These are phyloP conservation scores for Tachina grossa DNA, from an alignment of 2,888 invertebrate genomes.

Conservation along the genomic window DNA sequence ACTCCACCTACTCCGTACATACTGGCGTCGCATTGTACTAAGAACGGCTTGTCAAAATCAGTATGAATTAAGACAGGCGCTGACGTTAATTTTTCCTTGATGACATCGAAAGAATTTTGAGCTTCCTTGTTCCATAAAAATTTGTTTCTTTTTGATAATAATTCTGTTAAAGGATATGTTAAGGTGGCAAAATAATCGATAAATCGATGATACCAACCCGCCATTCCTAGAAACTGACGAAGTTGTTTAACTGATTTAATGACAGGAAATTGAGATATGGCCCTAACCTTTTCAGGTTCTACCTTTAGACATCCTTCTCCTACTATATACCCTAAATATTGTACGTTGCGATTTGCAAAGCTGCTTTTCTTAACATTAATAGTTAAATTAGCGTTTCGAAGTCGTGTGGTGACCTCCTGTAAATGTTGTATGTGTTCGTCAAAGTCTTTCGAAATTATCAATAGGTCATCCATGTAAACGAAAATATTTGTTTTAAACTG, in stretches of 20 bases:
- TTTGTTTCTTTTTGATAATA: neutral
- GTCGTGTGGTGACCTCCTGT: slow-evolving; percentile 7
- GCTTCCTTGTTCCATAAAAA: neutral
- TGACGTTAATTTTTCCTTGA: too few species aligned
- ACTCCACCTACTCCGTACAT: slow-evolving; percentile 34
- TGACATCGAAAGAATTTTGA: slow-evolving; percentile 16
- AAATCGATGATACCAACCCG: slow-evolving; percentile 5
- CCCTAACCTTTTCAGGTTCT: neutral
- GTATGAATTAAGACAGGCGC: too few species aligned
- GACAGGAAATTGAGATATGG: neutral
- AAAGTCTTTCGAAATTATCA: too few species aligned
- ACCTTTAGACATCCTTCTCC: slow-evolving; percentile 10
- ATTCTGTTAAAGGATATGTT: neutral
- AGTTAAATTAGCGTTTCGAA: slow-evolving; percentile 3
- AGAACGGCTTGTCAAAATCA: slow-evolving; percentile 51
- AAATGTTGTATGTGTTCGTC: slow-evolving; percentile 26
- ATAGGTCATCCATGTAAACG: too few species aligned
- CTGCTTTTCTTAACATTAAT: slow-evolving; percentile 16
- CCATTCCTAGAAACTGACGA: slow-evolving; percentile 4
- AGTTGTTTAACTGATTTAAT: neutral
- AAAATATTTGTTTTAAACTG: slow-evolving; percentile 21
- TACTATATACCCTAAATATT: slow-evolving; percentile 5
- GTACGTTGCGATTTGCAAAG: neutral
- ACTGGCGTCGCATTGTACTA: slow-evolving; percentile 58
- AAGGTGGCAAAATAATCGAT: neutral